Evolutionary conservation across 2,888 invertebrate genomes (phyloP), one percentile per base, ranked within the genome.

Genomic region (Mythimna impura): DNA sequence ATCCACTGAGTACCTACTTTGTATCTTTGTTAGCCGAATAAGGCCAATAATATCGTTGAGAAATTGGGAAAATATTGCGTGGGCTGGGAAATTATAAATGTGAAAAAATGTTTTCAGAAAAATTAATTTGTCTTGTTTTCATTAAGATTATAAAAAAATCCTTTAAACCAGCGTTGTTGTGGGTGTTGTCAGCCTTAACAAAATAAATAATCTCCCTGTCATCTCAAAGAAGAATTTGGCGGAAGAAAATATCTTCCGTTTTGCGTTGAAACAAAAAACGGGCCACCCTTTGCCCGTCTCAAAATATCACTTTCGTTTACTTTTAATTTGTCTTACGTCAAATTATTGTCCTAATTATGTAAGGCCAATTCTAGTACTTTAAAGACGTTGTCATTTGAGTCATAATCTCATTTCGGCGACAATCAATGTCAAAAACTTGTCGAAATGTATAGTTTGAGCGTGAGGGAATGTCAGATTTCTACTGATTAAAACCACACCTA

Each of bases 251-350:
- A 69, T 2, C 47, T 70, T 47, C 12, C 22, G 22, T 20, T 47
- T 50, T 10, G 22, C 6, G 20, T 66, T 71, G n/a, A 40, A 66
- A 65, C n/a, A 50, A 71, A 52, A 25, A 25, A 25, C 25, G 25
- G 25, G 25, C 25, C 25, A 25, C 25, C 25, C 25, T 25, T 25
- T 25, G 25, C 25, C 47, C n/a, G 17, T n/a, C 0, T 43, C 12
- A 25, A 40, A 71, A 52, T n/a, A 52, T n/a, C 3, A 12, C 9
- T 2, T n/a, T 8, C 12, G 61, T 66, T 52, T 22, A 8, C 47
- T 66, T 68, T 68, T 12, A 50, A 58, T 61, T 55, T 55, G 12
- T 25, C 25, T 1, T 4, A 25, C n/a, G 54, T 60, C 73, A 63
- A 47, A 54, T 73, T 36, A 40, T 65, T 57, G n/a, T 43, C 47